phyloP scores from a whole-genome alignment of 2,888 invertebrate species.

The Syrista parreyssii region DNA sequence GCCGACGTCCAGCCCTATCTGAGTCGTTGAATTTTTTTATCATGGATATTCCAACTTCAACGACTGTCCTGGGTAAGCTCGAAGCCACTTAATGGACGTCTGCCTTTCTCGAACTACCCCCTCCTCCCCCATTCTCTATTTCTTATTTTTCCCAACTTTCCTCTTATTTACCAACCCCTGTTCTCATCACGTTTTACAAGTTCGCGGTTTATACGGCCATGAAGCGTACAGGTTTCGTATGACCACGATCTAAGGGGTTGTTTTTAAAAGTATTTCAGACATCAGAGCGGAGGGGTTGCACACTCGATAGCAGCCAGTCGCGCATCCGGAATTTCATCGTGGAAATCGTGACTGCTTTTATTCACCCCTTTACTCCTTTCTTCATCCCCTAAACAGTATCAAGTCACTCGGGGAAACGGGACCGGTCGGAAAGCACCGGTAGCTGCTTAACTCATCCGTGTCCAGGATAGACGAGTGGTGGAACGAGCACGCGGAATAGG shows the following conservation, averaged over 20 bases:
- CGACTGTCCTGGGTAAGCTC: neutral
- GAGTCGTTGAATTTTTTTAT: neutral
- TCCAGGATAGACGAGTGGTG: neutral
- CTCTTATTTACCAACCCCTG: neutral
- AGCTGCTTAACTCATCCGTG: neutral
- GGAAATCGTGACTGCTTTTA: neutral
- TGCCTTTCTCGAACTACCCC: neutral
- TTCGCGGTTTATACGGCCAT: neutral
- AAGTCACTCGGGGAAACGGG: neutral
- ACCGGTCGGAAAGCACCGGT: neutral
- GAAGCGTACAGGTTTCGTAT: neutral
- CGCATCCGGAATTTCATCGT: neutral
- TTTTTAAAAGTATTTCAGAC: neutral
- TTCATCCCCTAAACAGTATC: neutral
- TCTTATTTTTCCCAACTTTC: neutral
- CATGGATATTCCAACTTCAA: neutral
- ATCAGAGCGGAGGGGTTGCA: neutral
- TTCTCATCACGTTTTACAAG: neutral
- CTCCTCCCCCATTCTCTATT: neutral
- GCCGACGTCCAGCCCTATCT: neutral
- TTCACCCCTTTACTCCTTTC: neutral
- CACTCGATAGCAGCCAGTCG: neutral
- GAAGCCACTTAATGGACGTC: neutral
- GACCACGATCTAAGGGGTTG: neutral
- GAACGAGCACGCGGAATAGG: neutral